Evolutionary conservation across 2,888 invertebrate species (phyloP), one percentile per base, ranked within the genome.

Genomic region (Thera obeliscata): DNA sequence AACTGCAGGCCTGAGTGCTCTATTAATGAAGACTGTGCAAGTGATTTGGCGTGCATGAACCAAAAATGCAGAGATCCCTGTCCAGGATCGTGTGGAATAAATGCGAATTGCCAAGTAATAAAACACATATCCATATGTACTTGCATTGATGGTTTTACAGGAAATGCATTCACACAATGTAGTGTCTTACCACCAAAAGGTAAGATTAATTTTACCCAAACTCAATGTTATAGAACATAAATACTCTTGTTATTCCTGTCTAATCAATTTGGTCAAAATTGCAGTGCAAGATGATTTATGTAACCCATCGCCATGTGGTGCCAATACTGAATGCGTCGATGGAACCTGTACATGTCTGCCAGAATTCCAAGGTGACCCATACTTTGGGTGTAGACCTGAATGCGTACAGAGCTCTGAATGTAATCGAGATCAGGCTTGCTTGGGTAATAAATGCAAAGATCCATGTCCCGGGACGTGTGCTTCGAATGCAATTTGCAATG

Each of bases 381-480:
- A 96, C 78, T 87, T 90, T 70, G 96, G 95, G 59, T 97, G 97
- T 83, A 94, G 96, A 71, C 97, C 97, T 1, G 97, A 97, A 89
- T 97, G 97, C 86, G 94, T 97, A 11, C 93, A 96, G 43, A 97
- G 96, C 81, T 93, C 94, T 4, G 97, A 97, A 76, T 97, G 97
- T 83, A 88, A 95, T 6, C 94, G 95, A 60, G 92, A 95, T 80
- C 95, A 94, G 81, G 95, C 97, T 57, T 97, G 97, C 78, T 93
- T 96, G 6, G 93, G 94, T 79, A 96, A 96, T 80, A 97, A 97
- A 87, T 98, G 97, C 80, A 86, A 88, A 70, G 95, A 97, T 87
- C 97, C 97, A 65, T 97, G 98, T 78, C 95, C 96, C 4, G 96
- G 96, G 70, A 96, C 96, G 43, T 98, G 98, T 82, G 97, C 97